Base-by-base conservation (phyloP, 2,888 invertebrate genomes). In the Drosophila monieri region DNA sequence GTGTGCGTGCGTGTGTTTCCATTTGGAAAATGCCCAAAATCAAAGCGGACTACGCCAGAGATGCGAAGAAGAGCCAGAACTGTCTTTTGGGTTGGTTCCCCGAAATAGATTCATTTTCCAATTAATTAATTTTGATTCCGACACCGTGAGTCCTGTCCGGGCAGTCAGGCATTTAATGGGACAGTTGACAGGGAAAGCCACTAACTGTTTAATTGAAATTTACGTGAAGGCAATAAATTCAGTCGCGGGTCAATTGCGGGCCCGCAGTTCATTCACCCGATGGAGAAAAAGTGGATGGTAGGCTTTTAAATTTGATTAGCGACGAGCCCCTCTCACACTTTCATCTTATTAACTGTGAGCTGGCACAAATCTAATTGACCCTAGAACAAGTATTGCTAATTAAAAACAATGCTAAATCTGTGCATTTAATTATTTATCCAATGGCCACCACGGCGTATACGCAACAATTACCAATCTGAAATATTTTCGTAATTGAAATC, bases 81-180 rank as follows among this genome's bases (percentile, higher is more conserved):
- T 39, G 32, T 54, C 30, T 44, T 46, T 30, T 30, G 9, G 12
- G 46, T n/a, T 32, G n/a, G n/a, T n/a, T n/a, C 44, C 27, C 58
- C 44, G 37, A 76, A 68, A 64, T 71, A 73, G 69, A 77, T 77
- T 76, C 65, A 79, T 88, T 88, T 81, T 79, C 71, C 80, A 84
- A 84, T 88, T 84, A 84, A 86, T 86, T 86, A 79, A 85, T 77
- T 86, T 84, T 76, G 76, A 77, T 86, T 85, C 77, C 72, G 71
- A 78, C 68, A 64, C 71, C 70, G 49, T 43, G 43, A 60, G 52
- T 65, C 48, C 68, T 54, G 56, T 54, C 57, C 57, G 51, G 32
- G 35, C 51, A 30, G 53, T 47, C 30, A 21, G 18, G 23, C 80
- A 66, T 60, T 86, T 79, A 60, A 67, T 76, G 69, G 80, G 84